Base-by-base conservation (phyloP, 2,797 vertebrate species). In the Sylvilagus floridanus region DNA sequence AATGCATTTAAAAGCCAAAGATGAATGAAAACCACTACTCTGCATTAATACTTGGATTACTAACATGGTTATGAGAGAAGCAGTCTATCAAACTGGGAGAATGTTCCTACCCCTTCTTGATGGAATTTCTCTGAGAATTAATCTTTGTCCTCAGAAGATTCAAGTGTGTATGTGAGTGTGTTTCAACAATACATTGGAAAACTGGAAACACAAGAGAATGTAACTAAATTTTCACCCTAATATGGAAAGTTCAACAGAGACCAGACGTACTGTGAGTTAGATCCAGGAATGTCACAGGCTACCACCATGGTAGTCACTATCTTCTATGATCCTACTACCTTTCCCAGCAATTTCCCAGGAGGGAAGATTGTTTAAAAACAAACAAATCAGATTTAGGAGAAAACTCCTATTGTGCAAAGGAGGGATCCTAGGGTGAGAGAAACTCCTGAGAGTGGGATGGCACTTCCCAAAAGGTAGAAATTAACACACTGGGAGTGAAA, bases 61-160 rank as follows among this genome's bases (percentile, higher is more conserved):
- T n/a, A 32, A 52, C 35, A 66, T n/a, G 32, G 2, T 54, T 28
- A 1, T 62, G 62, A 83, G 5, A 85, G 21, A 37, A 75, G 26
- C 37, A 28, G 5, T 63, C 57, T n/a, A 54, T 65, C 65, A 84
- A 69, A 57, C 21, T 57, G 52, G 62, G 14, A 79, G 42, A 66
- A 71, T 13, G 10, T 66, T 91, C 73, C 42, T 83, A 4, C 13
- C 8, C 12, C 19, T 69, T 24, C 26, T 69, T 52, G 10, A 17
- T 32, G 76, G n/a, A 63, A 52, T 66, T 87, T 90, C 54, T 81
- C 32, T 84, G 42, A 97, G 94, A 95, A 96, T n/a, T 94, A 26
- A 96, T 28, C 47, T 90, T 75, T 97, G 92, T 73, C 66, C 32
- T 76, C 77, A 62, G 88, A 82, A 96, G 91, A 93, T 95, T 89